phyloP scores from a whole-genome alignment of 2,113 vertebrate genomes.

The Sphaerodactylus townsendi region DNA sequence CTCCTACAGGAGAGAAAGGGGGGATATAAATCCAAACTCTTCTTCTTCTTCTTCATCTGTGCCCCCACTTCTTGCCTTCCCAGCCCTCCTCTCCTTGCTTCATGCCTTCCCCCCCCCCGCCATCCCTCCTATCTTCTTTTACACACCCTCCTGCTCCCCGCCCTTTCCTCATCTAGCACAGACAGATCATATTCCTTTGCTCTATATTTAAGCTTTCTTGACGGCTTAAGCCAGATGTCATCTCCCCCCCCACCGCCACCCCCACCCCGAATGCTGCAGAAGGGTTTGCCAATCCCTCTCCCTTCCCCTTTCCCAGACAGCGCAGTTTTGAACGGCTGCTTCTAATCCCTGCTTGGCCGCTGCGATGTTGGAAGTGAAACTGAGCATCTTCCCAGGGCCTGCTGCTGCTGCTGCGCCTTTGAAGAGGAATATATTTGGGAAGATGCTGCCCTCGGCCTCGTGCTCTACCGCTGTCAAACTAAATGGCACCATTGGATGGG shows the following conservation, averaged over 20 bases:
- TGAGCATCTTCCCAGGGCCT: background rate
- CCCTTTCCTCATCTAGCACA: background rate
- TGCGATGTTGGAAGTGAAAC: background rate
- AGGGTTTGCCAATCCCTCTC: background rate
- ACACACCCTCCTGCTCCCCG: background rate
- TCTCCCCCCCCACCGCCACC: background rate
- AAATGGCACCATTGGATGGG: background rate
- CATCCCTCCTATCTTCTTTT: background rate
- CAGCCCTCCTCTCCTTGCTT: background rate
- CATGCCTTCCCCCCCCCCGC: background rate
- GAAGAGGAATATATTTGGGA: background rate
- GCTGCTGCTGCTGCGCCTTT: background rate
- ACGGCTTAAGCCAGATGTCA: slow-evolving; percentile 8
- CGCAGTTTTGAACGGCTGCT: background rate
- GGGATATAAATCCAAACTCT: no score
- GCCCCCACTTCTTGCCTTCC: background rate
- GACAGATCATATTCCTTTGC: background rate
- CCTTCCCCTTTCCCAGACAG: background rate
- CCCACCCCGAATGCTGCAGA: background rate
- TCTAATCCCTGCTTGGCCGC: slow-evolving; percentile 6
- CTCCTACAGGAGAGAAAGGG: no score
- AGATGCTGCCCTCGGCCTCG: background rate
- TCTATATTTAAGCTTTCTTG: slow-evolving; percentile 29
- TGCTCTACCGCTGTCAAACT: background rate
- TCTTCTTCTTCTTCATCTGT: no score